Base-by-base conservation (phyloP, 2,113 vertebrate species). In the Cyanistes caeruleus region DNA sequence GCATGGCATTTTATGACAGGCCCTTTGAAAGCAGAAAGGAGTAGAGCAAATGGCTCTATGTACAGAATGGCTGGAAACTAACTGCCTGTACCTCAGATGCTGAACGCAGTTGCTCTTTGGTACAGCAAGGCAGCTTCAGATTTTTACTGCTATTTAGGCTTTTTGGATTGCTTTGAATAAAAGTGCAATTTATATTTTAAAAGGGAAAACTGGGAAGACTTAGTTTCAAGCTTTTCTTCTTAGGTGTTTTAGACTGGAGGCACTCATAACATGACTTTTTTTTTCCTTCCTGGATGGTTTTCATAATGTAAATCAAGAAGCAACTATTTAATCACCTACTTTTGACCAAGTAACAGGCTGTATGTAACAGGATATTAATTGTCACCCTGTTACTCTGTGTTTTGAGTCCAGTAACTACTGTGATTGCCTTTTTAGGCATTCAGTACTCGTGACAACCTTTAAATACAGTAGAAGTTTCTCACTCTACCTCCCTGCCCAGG, bases 101-200 rank as follows among this genome's bases (percentile, higher is more conserved):
- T 76, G 25, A 92, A 59, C 51, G n/a, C 14, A 60, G 53, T 48
- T 80, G 31, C 22, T 80, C 35, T 64, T 56, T 88, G 64, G 49
- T 93, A 87, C 64, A 68, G 59, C 56, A 53, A 87, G 72, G 72
- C 87, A 95, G 84, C 81, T 95, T 92, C 72, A 72, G 8, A 68
- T 75, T 90, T 87, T 56, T 94, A 86, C 44, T 86, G 28, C 35
- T 35, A 5, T 39, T 87, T 64, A 91, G 70, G 53, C 30, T 92
- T 93, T 74, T 90, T 68, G 44, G 37, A 69, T 91, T 97, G 55
- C 78, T 94, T 95, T 91, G 51, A 74, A 64, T 92, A 24, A 84
- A 96, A 94, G 90, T 94, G 80, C 78, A 94, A 94, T 96, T 95
- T 95, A 28, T 92, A 73, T 94, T 88, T 91, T 93, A 89, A 96